A percentile compares a stretch with the other conserved stretches of the same genome.
Conservation (phyloP, 2,113 vertebrate species). For the Gavia stellata region DNA sequence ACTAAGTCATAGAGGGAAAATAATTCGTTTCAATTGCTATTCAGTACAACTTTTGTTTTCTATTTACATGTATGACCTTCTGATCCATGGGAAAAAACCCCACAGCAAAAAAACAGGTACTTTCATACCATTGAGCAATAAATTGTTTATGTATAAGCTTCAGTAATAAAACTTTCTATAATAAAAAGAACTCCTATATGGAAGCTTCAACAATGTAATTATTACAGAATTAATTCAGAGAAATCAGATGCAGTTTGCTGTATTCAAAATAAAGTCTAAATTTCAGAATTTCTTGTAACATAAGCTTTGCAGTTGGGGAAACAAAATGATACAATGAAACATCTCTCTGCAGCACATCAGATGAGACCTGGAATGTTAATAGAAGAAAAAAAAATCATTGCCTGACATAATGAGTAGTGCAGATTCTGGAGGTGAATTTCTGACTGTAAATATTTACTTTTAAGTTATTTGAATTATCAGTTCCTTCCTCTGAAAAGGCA, state of each 20-base stretch:
- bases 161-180: neutral
- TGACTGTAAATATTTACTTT: neutral
- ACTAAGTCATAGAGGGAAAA: neutral
- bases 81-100: neutral
- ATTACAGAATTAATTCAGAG: neutral
- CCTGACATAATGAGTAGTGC: neutral
- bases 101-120: accelerated
- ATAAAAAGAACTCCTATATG: neutral
- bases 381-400: neutral
- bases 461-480: neutral
- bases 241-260: neutral
- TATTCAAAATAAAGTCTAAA: neutral
- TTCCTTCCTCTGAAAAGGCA: neutral
- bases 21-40: neutral
- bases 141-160: neutral
- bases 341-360: neutral
- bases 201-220: neutral
- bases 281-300: neutral
- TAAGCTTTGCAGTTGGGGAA: neutral
- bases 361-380: neutral
- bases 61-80: neutral
- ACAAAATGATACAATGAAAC: neutral
- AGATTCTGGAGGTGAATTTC: neutral
- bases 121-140: neutral
- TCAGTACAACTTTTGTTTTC: neutral